Evolutionary conservation across 2,113 vertebrate genomes (phyloP).

Genomic region (Odobenus rosmarus): DNA sequence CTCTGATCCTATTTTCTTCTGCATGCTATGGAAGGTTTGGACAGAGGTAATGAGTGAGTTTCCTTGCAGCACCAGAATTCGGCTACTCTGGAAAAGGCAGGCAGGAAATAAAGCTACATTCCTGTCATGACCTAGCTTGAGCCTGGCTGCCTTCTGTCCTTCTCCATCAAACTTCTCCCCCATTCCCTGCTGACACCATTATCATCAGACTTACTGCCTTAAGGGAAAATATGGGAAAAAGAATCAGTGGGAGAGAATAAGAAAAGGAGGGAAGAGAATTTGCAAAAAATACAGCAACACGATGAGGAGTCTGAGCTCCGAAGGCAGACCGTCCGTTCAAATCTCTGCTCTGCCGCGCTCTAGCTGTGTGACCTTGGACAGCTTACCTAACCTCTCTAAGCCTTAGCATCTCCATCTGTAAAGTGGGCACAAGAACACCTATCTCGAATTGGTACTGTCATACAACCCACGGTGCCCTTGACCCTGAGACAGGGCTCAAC

Average conservation of each 20-base stretch:
- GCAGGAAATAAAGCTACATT: neutral
- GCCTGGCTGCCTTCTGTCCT: neutral
- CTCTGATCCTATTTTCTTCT: neutral
- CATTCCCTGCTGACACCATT: too few species aligned
- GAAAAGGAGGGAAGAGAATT: neutral
- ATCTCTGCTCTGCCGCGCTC: neutral
- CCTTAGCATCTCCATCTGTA: neutral
- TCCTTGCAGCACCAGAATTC: neutral
- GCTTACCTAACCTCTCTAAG: neutral
- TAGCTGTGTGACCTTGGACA: neutral
- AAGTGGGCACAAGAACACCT: neutral
- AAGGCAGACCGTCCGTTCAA: neutral
- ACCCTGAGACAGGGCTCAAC: fast-evolving
- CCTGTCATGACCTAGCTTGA: neutral
- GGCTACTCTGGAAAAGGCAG: neutral
- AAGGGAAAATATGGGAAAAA: neutral
- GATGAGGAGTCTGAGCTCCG: neutral
- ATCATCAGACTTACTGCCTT: neutral
- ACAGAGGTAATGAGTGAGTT: neutral
- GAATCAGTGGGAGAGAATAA: too few species aligned
- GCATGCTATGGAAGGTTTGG: fast-evolving
- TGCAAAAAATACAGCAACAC: neutral
- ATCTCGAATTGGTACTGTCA: neutral
- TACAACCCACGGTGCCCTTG: fast-evolving
- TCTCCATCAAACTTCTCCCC: neutral